Base-by-base conservation (phyloP, 2,888 invertebrate genomes). In the Pemphredon lugubris region DNA sequence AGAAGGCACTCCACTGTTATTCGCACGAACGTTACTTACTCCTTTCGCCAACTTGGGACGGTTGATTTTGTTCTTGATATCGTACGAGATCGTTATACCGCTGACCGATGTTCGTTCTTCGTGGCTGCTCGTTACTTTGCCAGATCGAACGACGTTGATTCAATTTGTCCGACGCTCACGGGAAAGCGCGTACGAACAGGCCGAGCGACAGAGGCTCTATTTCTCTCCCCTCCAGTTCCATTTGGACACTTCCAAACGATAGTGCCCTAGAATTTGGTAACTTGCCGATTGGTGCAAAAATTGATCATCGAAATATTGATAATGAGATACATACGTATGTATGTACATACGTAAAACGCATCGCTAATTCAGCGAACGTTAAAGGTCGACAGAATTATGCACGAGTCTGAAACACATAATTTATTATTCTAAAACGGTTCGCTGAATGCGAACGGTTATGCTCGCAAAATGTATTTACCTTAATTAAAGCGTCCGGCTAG, bases 391-490 rank as follows among this genome's bases (percentile, higher is more conserved):
- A 60, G 57, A 71, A 71, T 73, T 63, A 51, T 39, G 26, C 64
- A 13, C 54, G 5, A 7, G 20, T 16, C 13, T 6, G 55, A 40
- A 16, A 51, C 18, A 39, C 11, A n/a, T n/a, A 18, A 42, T 71
- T 71, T 71, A 53, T 65, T 71, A 60, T 73, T 71, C 34, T 2
- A 34, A 23, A 71, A 73, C 59, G 51, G 64, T 60, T 53, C 47
- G 55, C 50, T 40, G 54, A 40, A 32, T 42, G 30, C 47, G 11
- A 21, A 64, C 54, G 53, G 44, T 59, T 48, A 37, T 47, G 45
- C 23, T 14, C 3, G 32, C 37, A 14, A 40, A 37, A 65, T 51
- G 44, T 65, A 60, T 59, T 71, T 65, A 55, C 48, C 57, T 73
- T 65, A 71, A 73, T 73, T 73, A 71, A 71, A 73, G 47, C 57